Evolutionary conservation across 2,888 invertebrate species (phyloP).

Genomic region (Melitaea athalia): DNA sequence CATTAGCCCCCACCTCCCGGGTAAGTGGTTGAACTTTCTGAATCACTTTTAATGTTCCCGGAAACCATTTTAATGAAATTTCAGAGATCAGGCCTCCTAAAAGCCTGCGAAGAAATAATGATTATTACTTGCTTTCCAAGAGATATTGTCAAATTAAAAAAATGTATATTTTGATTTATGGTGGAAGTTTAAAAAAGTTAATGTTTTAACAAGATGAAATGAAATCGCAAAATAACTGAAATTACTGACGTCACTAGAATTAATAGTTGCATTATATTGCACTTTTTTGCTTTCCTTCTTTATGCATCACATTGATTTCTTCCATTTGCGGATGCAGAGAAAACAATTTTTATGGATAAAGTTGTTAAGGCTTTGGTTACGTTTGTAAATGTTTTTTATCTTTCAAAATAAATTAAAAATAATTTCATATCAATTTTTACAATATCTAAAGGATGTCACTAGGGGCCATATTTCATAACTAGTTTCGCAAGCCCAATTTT

Average conservation of each 20-base stretch:
- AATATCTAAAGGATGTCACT: neutral
- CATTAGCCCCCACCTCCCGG: conserved; percentile 44
- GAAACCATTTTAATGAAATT: conserved; percentile 46
- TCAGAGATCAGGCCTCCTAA: conserved; percentile 33
- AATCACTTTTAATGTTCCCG: conserved; percentile 53
- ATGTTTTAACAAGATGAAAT: neutral
- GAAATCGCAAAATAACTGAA: neutral
- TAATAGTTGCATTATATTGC: no score
- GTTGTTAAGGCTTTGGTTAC: no score
- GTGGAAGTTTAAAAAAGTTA: neutral
- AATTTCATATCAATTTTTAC: no score
- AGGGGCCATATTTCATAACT: neutral
- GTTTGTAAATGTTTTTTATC: no score
- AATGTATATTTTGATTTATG: neutral
- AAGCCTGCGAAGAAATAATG: conserved; percentile 22
- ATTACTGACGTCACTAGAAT: neutral
- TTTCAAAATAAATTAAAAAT: no score
- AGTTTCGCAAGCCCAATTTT: neutral
- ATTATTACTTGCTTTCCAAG: conserved; percentile 10
- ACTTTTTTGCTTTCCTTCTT: no score
- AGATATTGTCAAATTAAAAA: conserved; percentile 1
- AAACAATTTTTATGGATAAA: no score
- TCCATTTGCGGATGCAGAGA: no score
- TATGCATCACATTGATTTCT: no score
- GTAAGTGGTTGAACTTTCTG: conserved; percentile 52